Evolutionary conservation across 2,888 invertebrate genomes (phyloP).

Genomic region (Chrysolina americana): DNA sequence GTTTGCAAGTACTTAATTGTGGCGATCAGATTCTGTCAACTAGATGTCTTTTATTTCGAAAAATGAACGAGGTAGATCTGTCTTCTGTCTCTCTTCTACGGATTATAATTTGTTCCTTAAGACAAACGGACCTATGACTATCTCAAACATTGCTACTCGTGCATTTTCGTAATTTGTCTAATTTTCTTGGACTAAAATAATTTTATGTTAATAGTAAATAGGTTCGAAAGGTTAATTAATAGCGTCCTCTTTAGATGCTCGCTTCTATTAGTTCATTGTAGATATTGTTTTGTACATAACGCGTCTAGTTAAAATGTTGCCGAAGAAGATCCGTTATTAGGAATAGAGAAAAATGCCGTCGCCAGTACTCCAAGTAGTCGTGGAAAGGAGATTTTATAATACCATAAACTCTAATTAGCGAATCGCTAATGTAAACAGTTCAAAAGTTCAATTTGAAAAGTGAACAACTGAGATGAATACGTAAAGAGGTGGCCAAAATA

Average conservation of each 20-base stretch:
- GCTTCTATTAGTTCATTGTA: slow-evolving; percentile 18
- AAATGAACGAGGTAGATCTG: no score
- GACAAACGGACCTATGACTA: no score
- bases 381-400: slow-evolving; percentile 4
- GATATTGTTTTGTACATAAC: slow-evolving; percentile 8
- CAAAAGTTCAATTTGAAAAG: no score
- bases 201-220: slow-evolving; percentile 12
- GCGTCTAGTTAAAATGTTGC: slow-evolving; percentile 1
- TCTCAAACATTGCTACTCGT: neutral
- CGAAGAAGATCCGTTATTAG: slow-evolving; percentile 5
- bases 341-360: neutral
- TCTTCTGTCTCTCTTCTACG: no score
- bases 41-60: no score
- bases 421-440: neutral
- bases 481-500: no score
- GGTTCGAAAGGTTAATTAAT: slow-evolving; percentile 22
- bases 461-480: no score
- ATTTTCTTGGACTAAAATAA: neutral
- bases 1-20: no score
- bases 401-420: neutral
- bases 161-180: neutral
- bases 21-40: no score
- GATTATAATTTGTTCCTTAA: no score
- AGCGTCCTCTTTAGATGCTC: slow-evolving; percentile 17
- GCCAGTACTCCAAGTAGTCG: neutral